Base-by-base conservation (phyloP, 2,888 invertebrate genomes). In the Leistus spinibarbis region DNA sequence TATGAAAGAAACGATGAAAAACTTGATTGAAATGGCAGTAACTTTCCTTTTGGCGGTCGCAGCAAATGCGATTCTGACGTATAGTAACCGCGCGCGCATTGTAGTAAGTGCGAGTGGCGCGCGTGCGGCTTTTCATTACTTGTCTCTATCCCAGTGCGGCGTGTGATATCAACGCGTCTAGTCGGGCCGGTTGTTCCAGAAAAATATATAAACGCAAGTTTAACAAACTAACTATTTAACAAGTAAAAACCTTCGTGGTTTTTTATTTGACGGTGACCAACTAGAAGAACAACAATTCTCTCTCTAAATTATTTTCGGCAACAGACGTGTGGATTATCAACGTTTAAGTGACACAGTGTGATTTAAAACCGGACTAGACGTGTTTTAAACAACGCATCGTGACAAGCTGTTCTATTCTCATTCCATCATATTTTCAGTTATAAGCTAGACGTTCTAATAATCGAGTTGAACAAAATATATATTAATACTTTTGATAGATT, bases 151-250 rank as follows among this genome's bases (percentile, higher is more conserved):
- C 82, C 82, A 83, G 82, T 83, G 82, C 80, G 83, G 83, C 82
- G 82, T 82, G 82, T 81, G 82, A 79, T 79, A 79, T 81, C 80
- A 80, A 77, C 78, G 80, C 78, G 82, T 81, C 80, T 80, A 80
- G 83, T 82, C 78, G 80, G 79, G 79, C 80, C 78, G 77, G 77
- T 74, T 62, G 60, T 75, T 62, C 63, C 16, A 68, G 16, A 54
- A 66, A 66, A 66, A 27, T n/a, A 9, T 13, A 13, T 24, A 23
- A 27, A n/a, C 64, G 40, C 40, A 40, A 40, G 40, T 40, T 10
- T 10, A 40, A 40, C 7, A 10, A 40, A 4, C 13, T 57, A 2
- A 40, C 7, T 40, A 40, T 5, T 20, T 57, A 2, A 0, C 10
- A 57, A 57, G 0, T 57, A 19, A 19, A 17, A 63, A 5, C 13